Evolutionary conservation across 2,797 vertebrate genomes (phyloP).

Genomic region (Hippoglossus hippoglossus): DNA sequence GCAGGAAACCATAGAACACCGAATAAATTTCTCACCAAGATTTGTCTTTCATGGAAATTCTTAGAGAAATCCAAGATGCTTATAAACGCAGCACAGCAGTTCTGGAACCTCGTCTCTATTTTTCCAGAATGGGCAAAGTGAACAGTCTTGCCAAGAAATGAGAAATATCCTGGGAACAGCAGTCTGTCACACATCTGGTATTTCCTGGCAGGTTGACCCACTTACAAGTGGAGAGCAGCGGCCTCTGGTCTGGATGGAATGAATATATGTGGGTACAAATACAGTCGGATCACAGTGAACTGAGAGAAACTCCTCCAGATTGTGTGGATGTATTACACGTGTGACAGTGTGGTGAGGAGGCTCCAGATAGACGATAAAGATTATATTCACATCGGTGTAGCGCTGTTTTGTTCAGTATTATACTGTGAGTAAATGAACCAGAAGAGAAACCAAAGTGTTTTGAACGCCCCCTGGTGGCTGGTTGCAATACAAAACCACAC

Average conservation of each 20-base stretch:
- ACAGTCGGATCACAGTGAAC: not conserved
- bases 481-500: too few relatives aligned
- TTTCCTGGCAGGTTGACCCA: slow-evolving; percentile 33
- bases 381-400: too few relatives aligned
- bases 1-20: too few relatives aligned
- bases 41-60: too few relatives aligned
- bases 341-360: too few relatives aligned
- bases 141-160: slow-evolving; percentile 3
- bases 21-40: too few relatives aligned
- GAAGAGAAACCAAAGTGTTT: too few relatives aligned
- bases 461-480: too few relatives aligned
- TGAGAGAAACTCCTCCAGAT: not conserved
- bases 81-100: not conserved
- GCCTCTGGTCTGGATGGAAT: slow-evolving; percentile 7
- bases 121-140: not conserved
- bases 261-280: slow-evolving; percentile 15
- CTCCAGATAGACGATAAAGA: too few relatives aligned
- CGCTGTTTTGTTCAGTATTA: too few relatives aligned
- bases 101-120: not conserved
- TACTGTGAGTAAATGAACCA: too few relatives aligned
- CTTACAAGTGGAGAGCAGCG: slow-evolving; percentile 6
- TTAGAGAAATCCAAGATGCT: not conserved
- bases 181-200: slow-evolving; percentile 24
- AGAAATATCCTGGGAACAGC: slow-evolving; percentile 12
- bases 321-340: not conserved